These are phyloP conservation scores for Buceros bicornis DNA, from an alignment of 2,797 vertebrate species.

Conservation along the genomic window DNA sequence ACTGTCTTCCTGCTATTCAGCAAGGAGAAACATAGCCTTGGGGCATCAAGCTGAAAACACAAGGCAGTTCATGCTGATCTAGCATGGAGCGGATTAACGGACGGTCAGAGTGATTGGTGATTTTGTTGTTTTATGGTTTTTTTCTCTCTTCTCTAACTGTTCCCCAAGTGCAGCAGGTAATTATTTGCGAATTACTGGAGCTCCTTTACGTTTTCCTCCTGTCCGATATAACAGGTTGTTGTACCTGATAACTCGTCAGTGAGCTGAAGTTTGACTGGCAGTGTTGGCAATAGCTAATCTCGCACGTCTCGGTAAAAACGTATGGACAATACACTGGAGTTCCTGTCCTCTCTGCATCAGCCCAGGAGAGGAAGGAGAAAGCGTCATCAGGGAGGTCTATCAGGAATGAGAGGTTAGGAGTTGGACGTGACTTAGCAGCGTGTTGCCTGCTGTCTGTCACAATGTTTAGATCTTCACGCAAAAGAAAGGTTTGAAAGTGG, in stretches of 20 bases:
- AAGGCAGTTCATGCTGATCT: neutral
- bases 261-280: neutral
- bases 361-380: neutral
- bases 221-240: no score
- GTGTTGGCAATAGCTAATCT: neutral
- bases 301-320: rapidly evolving
- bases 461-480: neutral
- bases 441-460: neutral
- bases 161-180: neutral
- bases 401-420: neutral
- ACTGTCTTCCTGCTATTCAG: neutral
- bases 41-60: neutral
- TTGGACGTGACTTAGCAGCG: neutral
- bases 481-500: neutral
- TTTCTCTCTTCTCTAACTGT: neutral
- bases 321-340: neutral
- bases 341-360: neutral
- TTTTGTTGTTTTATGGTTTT: neutral
- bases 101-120: rapidly evolving
- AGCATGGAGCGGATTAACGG: neutral
- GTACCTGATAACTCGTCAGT: neutral
- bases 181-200: neutral
- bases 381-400: neutral
- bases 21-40: neutral
- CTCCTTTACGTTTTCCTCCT: neutral